Evolutionary conservation across 2,888 invertebrate species (phyloP), one percentile per base, ranked within the genome.

Genomic region (Epistrophe eligans): DNA sequence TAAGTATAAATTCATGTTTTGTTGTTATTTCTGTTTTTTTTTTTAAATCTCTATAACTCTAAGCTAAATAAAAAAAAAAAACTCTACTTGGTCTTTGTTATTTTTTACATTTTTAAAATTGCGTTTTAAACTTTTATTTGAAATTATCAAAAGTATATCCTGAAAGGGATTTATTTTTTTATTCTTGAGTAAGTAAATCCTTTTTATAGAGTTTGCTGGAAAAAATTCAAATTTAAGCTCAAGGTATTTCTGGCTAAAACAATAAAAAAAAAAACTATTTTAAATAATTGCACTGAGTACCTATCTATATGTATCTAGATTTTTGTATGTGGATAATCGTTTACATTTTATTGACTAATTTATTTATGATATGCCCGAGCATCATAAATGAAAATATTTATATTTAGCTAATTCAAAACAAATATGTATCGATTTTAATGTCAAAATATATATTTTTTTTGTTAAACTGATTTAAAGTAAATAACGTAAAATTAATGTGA

Each of bases 21-120:
- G 11, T 52, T 19, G 5, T 50, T 17, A 32, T 17, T 50, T 35
- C 13, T 8, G 0, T 66, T 8, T 6, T 0, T 40, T 17, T 38
- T 17, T 50, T 52, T 52, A 4, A 50, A 70, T 45, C 38, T 48
- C 4, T 24, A 7, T 50, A 76, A 35, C 50, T 84, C 71, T 67
- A 73, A 72, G 76, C 32, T n/a, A 17, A 73, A 72, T 67, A 60
- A 43, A 77, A 43, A 60, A 43, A 77, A 43, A 32, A 32, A 35
- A 24, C 11, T 8, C 13, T 67, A 19, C 24, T 24, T 32, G 43
- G 13, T 40, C 40, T 4, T 58, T 71, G 15, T 19, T 38, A 15
- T 62, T 57, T 60, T 28, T 15, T 38, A 40, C 5, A 45, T 11
- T 35, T 50, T 43, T 7, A 2, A 11, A 6, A 24, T 24, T 32